phyloP scores from a whole-genome alignment of 2,797 vertebrate species.

The Sebastes trivittatus region DNA sequence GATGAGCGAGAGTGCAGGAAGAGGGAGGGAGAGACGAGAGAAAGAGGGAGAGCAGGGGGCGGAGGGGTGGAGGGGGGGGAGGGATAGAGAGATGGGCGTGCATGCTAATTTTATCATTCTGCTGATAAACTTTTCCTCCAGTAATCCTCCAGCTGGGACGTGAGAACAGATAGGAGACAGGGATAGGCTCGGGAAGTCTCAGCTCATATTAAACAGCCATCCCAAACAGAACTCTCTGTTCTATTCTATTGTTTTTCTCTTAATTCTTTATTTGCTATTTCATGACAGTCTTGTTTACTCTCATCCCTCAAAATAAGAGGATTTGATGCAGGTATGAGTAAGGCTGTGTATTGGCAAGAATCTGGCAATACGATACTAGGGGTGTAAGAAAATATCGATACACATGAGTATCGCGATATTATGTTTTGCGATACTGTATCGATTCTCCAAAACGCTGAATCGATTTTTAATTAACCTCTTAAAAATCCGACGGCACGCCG shows the following conservation, averaged over 20 bases:
- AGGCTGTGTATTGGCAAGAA: too few relatives aligned
- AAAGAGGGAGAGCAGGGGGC: constrained; percentile 37
- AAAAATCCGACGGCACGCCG: too few relatives aligned
- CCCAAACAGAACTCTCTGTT: constrained; percentile 56
- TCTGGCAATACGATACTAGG: too few relatives aligned
- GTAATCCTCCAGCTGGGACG: constrained; percentile 83
- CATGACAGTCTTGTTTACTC: constrained; percentile 13
- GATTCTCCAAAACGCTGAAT: too few relatives aligned
- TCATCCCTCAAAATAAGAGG: constrained; percentile 33
- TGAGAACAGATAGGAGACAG: constrained; percentile 78
- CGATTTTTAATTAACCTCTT: too few relatives aligned
- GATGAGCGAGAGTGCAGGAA: constrained; percentile 60
- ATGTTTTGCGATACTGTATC: too few relatives aligned
- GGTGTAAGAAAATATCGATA: too few relatives aligned
- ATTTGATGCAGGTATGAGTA: constrained; percentile 45
- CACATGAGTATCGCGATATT: too few relatives aligned
- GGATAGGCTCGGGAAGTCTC: constrained; percentile 69
- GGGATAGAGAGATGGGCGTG: constrained; percentile 74
- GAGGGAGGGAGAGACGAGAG: constrained; percentile 56
- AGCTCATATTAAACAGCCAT: constrained; percentile 69
- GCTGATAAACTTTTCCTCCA: constrained; percentile 86
- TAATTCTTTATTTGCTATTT: constrained; percentile 34
- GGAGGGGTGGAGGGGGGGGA: not conserved
- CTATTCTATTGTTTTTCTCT: constrained; percentile 35
- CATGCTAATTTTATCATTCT: constrained; percentile 86